Evolutionary conservation across 2,797 vertebrate genomes (phyloP), one percentile per base, ranked within the genome.

Genomic region (Kryptopterus vitreolus): DNA sequence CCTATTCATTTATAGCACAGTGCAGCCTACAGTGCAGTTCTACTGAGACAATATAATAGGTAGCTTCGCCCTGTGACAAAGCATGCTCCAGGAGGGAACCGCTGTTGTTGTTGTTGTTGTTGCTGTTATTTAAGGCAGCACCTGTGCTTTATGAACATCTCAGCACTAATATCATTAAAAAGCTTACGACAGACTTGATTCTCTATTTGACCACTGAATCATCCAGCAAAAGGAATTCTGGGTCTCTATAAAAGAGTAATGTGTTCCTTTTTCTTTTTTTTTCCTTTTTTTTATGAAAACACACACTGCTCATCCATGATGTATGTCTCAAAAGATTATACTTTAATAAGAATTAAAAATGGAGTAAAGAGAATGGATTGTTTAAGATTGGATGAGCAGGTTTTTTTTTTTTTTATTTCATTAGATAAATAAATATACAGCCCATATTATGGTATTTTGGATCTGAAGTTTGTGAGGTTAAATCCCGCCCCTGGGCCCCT

Each of bases 171-270:
- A n/a, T n/a, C n/a, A n/a, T n/a, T n/a, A n/a, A n/a, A n/a, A n/a
- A n/a, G n/a, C n/a, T n/a, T n/a, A 43, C 13, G 50, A 79, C 69
- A 66, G 7, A 43, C 10, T 43, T 52, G 4, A 13, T 33, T 26
- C 81, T 0, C 7, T 58, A 76, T 33, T 86, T 65, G 53, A 66
- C 81, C 73, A 35, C 13, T 46, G 62, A 80, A 85, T 87, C 75
- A 86, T 77, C 61, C 83, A 71, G 69, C 65, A 57, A 75, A 69
- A 84, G 76, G 74, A 69, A 22, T 46, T 74, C 38, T 73, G 78
- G 69, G 81, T 87, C 81, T 35, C 84, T 76, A 83, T 87, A 85
- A 87, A 83, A 84, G 76, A 78, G 80, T 82, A 78, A 85, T 43
- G 69, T 16, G 6, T 76, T 73, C 24, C 62, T 84, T 79, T 86